Base-by-base conservation (phyloP, 2,888 invertebrate species). In the Lasioglossum calceatum region DNA sequence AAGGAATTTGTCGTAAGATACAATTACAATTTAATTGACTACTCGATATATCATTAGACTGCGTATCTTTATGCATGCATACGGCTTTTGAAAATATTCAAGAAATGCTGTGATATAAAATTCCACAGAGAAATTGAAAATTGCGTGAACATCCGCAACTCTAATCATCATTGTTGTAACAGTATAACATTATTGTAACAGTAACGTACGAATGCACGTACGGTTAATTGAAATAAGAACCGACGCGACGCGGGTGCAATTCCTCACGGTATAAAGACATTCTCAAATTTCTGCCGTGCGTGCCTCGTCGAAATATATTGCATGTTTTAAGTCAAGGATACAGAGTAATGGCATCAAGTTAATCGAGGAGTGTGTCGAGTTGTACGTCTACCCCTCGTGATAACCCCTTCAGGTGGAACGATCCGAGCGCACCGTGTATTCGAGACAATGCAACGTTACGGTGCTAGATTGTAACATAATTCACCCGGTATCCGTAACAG, bases 401-500 rank as follows among this genome's bases (percentile, higher is more conserved):
- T 16, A 77, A 71, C 39, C 19, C 10, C 50, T 27, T 54, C 39
- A 27, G 39, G 39, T n/a, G 78, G 27, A 54, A 42, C n/a, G 44
- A 71, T 78, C n/a, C 50, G 19, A 78, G 39, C 50, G 23, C 19
- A 50, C 50, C 7, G 54, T 54, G 50, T 19, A 78, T 39, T 42
- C 71, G 50, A 78, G 54, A 78, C 54, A 78, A 78, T 71, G 19
- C 27, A 39, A 27, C 27, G 27, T 50, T 78, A 23, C 42, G 64
- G 36, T 32, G 19, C 23, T 64, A 67, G 19, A 23, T 67, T 64
- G 44, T 16, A 23, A 64, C 64, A 77, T 77, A 67, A 77, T 64
- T 77, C 47, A 67, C 64, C 44, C 42, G n/a, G 32, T 32, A 67
- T 67, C 77, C 47, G 64, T 77, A 64, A 77, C 77, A n/a, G 64